phyloP scores from a whole-genome alignment of 2,113 vertebrate species.

The Peucedramus taeniatus region DNA sequence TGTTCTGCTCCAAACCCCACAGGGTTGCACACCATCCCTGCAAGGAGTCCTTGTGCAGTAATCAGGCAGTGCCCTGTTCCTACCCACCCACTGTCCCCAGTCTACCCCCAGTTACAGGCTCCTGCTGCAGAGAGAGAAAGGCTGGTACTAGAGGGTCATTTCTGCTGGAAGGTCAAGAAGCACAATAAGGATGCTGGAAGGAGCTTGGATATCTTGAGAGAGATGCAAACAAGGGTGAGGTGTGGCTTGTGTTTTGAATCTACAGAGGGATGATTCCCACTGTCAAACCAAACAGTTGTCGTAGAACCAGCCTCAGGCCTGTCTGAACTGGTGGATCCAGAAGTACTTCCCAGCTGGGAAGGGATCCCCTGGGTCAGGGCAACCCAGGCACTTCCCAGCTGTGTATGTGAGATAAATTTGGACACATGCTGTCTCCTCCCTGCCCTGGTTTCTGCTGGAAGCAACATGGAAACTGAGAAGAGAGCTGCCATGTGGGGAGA shows the following conservation, averaged over 20 bases:
- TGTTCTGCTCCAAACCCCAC: not conserved
- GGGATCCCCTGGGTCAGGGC: not conserved
- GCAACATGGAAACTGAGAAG: not conserved
- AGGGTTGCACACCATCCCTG: not conserved
- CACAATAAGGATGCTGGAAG: not conserved
- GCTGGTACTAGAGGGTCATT: not conserved
- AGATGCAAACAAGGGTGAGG: not conserved
- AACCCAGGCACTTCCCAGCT: not conserved
- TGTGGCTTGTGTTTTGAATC: not conserved
- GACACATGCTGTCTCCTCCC: not conserved
- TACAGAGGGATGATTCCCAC: not conserved
- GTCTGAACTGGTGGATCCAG: not conserved
- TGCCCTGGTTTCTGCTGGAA: not conserved
- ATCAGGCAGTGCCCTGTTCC: not conserved
- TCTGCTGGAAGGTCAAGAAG: not conserved
- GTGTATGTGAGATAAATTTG: not conserved
- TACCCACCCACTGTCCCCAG: not conserved
- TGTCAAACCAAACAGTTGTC: not conserved
- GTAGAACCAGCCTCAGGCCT: not conserved
- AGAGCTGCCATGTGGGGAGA: not conserved
- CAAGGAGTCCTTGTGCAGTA: not conserved
- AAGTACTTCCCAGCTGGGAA: not conserved
- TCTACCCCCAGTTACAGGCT: not conserved
- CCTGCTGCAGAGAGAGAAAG: rapidly evolving
- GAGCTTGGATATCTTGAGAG: not conserved